These are phyloP conservation scores for Streptopelia turtur DNA, from an alignment of 2,797 vertebrate genomes.

Conservation along the genomic window DNA sequence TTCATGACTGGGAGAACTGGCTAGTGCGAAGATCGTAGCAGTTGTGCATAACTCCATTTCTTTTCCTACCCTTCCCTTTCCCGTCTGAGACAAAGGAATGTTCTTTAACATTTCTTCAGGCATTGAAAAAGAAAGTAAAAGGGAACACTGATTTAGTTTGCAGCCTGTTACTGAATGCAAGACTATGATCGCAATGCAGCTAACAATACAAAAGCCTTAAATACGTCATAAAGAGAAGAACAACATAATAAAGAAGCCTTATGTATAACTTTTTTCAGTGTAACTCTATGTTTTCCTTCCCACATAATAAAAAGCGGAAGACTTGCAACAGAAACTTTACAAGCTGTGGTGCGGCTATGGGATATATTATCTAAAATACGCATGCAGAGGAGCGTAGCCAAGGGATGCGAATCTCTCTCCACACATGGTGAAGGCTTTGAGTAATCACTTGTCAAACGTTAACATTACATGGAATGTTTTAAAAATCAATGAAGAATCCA, in stretches of 20 bases:
- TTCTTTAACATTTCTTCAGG: background rate
- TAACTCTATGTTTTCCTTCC: background rate
- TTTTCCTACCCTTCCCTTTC: background rate
- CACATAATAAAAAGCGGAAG: background rate
- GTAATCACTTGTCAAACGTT: background rate
- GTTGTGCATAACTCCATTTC: background rate
- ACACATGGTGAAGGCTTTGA: background rate
- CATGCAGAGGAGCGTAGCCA: background rate
- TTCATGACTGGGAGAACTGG: background rate
- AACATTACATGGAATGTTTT: background rate
- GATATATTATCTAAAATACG: background rate
- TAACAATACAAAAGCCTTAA: background rate
- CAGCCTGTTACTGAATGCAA: background rate
- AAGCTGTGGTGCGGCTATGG: background rate
- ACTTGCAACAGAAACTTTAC: background rate
- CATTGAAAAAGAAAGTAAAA: background rate
- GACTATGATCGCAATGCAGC: background rate
- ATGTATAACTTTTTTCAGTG: background rate
- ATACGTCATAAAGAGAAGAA: background rate
- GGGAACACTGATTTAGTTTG: fast-evolving
- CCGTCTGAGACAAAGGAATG: background rate
- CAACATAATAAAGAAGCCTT: background rate
- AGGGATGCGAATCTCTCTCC: background rate
- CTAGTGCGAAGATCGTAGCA: fast-evolving
- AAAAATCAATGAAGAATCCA: conserved; percentile 11